Conservation (phyloP, 2,797 vertebrate species). For the Gambusia yucatana region DNA sequence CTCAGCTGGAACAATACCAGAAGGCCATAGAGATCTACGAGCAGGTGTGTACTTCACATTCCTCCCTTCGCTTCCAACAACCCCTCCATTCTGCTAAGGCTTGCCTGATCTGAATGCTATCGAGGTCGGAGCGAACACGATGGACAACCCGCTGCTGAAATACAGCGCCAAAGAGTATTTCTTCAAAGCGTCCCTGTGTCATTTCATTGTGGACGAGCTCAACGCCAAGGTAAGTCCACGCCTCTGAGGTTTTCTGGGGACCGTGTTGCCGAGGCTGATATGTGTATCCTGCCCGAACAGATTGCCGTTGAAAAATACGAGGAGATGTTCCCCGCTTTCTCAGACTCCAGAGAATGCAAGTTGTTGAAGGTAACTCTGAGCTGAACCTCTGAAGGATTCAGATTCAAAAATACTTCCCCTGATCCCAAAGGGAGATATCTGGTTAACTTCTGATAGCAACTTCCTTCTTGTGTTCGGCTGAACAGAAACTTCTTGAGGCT, state of each 20-base stretch:
- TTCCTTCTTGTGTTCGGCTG: conserved; percentile 39
- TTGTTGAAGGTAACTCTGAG: conserved; percentile 89
- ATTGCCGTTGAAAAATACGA: conserved; percentile 97
- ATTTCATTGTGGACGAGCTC: conserved; percentile 97
- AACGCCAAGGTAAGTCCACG: conserved; percentile 89
- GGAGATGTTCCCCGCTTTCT: conserved; percentile 99
- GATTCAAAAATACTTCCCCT: no score
- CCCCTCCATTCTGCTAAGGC: not conserved
- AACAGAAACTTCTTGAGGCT: conserved; percentile 97
- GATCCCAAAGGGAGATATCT: not conserved
- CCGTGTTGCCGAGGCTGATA: not conserved
- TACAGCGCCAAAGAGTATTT: conserved; percentile 99
- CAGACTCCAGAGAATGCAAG: conserved; percentile 98
- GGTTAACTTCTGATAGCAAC: conserved; percentile 34
- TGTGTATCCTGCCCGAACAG: conserved; percentile 73
- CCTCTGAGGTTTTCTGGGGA: not conserved
- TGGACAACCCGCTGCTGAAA: conserved; percentile 97
- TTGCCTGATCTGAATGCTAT: conserved; percentile 3
- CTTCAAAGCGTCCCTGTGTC: conserved; percentile 97
- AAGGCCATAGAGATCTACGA: conserved; percentile 98
- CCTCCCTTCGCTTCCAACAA: not conserved
- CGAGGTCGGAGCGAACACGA: conserved; percentile 93
- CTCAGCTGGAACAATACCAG: conserved; percentile 97
- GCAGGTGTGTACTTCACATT: conserved; percentile 82
- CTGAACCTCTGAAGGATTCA: not conserved